Conservation (phyloP, 1,140 invertebrate genomes). For the Ephestia elutella region DNA sequence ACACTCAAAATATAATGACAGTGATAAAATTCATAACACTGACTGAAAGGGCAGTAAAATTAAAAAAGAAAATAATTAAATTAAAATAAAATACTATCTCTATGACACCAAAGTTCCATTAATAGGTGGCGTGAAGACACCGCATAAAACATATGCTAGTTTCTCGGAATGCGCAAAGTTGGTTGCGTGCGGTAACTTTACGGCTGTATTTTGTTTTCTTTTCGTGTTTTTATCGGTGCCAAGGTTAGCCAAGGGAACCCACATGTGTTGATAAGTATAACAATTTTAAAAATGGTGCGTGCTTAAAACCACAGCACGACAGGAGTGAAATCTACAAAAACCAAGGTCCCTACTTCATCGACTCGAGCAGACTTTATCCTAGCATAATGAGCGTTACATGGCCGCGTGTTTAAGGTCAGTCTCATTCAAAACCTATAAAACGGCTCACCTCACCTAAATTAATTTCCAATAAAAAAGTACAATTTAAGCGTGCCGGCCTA, state of each 20-base stretch:
- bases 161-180: slow-evolving; percentile 26
- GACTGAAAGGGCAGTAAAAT: not conserved
- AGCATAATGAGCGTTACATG: too few relatives aligned
- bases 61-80: not conserved
- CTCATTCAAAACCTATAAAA: too few relatives aligned
- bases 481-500: too few relatives aligned
- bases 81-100: not conserved
- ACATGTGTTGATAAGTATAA: slow-evolving; percentile 1
- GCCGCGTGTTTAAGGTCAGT: too few relatives aligned
- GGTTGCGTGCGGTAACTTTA: slow-evolving; percentile 22
- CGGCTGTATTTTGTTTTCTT: not conserved
- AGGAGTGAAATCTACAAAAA: too few relatives aligned
- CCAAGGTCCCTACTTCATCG: too few relatives aligned
- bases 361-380: too few relatives aligned
- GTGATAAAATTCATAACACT: too few relatives aligned
- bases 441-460: too few relatives aligned
- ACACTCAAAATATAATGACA: too few relatives aligned
- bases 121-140: slow-evolving; percentile 20
- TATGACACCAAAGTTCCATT: not conserved
- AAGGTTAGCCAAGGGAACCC: slow-evolving; percentile 3
- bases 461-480: not conserved
- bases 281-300: too few relatives aligned
- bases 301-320: too few relatives aligned
- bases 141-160: slow-evolving; percentile 22
- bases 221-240: not conserved